Percentiles rank a stretch among this genome's conserved stretches.
Conservation (phyloP, 1,140 invertebrate genomes). For the Halyomorpha halys region DNA sequence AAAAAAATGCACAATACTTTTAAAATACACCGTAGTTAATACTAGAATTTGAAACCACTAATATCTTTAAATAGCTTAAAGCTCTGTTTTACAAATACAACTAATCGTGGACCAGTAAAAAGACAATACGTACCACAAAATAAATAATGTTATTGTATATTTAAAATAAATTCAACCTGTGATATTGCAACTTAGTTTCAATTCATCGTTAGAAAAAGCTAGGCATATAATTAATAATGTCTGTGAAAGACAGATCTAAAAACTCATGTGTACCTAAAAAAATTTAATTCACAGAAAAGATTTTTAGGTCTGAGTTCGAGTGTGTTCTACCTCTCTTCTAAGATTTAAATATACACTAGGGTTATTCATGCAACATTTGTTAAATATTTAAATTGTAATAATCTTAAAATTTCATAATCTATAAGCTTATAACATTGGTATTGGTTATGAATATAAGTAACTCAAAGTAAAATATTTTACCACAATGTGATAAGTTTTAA, state of each 20-base stretch:
- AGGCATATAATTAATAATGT: slow-evolving; percentile 2
- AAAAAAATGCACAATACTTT: background rate
- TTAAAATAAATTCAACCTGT: slow-evolving; percentile 6
- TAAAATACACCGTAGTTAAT: background rate
- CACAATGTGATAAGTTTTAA: no score
- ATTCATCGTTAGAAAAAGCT: slow-evolving; percentile 9
- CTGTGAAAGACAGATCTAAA: slow-evolving; percentile 7
- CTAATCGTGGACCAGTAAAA: slow-evolving; percentile 12
- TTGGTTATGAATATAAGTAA: no score
- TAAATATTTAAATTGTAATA: no score
- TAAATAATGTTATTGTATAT: background rate
- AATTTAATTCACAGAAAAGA: background rate
- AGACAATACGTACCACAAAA: slow-evolving; percentile 9
- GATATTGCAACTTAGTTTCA: slow-evolving; percentile 13
- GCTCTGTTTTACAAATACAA: background rate
- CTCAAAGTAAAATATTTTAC: no score
- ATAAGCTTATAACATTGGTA: no score
- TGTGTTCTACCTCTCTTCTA: slow-evolving; percentile 15
- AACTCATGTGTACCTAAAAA: background rate
- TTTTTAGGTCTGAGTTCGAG: background rate
- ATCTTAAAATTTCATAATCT: no score
- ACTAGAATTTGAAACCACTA: slow-evolving; percentile 3
- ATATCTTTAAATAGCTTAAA: background rate
- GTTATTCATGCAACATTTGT: no score
- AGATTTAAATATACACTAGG: background rate